These are phyloP conservation scores for Corydoras sp. DNA, from an alignment of 2,113 vertebrate genomes.

Conservation along the genomic window DNA sequence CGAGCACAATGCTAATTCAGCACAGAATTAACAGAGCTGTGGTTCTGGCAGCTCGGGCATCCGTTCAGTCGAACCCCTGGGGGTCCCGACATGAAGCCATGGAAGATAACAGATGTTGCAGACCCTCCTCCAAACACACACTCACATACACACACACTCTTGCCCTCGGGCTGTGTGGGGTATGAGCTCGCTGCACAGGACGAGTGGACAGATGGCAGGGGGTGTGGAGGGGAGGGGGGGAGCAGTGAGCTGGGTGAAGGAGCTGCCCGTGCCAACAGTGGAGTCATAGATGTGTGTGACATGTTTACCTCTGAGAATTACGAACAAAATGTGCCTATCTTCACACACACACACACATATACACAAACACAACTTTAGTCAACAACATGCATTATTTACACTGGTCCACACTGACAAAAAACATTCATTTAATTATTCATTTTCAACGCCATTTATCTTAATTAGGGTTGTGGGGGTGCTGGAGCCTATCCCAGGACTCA, in stretches of 20 bases:
- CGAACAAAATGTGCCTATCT: conserved; percentile 41
- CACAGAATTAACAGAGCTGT: conserved; percentile 20
- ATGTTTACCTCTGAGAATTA: conserved; percentile 47
- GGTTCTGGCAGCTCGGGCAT: conserved; percentile 32
- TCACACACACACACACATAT: conserved; percentile 7
- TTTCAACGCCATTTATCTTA: too few species aligned
- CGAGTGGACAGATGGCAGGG: conserved; percentile 48
- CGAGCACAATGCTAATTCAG: conserved; percentile 31
- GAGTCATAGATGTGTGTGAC: conserved; percentile 37
- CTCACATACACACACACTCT: not conserved
- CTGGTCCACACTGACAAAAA: conserved; percentile 7
- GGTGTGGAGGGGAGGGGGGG: conserved; percentile 8
- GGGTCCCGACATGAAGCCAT: conserved; percentile 36
- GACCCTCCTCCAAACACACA: conserved; percentile 21
- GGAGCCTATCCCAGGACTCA: too few species aligned
- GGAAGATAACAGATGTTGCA: conserved; percentile 46
- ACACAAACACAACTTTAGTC: not conserved
- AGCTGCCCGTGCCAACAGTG: conserved; percentile 31
- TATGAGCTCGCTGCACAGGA: conserved; percentile 35
- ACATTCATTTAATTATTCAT: too few species aligned
- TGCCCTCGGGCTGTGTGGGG: conserved; percentile 43
- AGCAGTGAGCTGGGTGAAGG: conserved; percentile 19
- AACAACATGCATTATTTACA: conserved; percentile 26
- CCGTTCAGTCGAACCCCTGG: conserved; percentile 30
- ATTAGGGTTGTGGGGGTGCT: too few species aligned